These are phyloP conservation scores for Valencia hispanica DNA, from an alignment of 2,797 vertebrate genomes.

Conservation along the genomic window DNA sequence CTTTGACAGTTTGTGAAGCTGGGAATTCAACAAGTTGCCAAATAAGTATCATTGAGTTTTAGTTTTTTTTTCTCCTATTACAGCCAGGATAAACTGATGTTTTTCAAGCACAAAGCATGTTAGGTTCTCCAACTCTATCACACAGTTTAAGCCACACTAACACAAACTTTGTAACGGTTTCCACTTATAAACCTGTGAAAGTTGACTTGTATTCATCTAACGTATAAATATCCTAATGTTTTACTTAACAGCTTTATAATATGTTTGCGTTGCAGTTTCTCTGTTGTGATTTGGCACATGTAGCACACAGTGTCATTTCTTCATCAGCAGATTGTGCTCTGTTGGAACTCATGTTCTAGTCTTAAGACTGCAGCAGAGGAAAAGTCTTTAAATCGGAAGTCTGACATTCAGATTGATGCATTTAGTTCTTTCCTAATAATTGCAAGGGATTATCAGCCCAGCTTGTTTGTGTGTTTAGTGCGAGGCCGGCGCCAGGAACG, in stretches of 20 bases:
- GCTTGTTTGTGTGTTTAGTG: background rate
- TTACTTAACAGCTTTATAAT: constrained; percentile 13
- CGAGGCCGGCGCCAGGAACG: background rate
- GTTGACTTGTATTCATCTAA: constrained; percentile 14
- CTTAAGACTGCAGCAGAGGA: constrained; percentile 15
- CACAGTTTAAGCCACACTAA: constrained; percentile 29
- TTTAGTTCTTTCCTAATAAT: background rate
- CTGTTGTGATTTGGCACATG: constrained; percentile 40
- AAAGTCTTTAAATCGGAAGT: background rate
- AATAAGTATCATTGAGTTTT: constrained; percentile 41
- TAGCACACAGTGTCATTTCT: constrained; percentile 12
- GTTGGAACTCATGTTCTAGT: background rate
- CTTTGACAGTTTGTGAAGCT: constrained; percentile 48
- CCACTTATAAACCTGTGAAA: constrained; percentile 8
- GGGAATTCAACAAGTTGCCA: constrained; percentile 46
- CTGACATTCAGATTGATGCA: background rate
- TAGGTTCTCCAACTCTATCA: constrained; percentile 20
- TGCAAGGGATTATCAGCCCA: background rate
- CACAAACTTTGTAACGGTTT: constrained; percentile 8
- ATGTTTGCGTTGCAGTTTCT: constrained; percentile 31
- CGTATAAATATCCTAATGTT: constrained; percentile 15
- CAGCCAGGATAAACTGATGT: constrained; percentile 7
- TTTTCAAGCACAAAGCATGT: constrained; percentile 40
- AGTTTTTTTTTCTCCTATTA: background rate
- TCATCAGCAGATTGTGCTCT: constrained; percentile 6